Conservation (phyloP, 2,113 vertebrate species). For the Ochotona curzoniae region DNA sequence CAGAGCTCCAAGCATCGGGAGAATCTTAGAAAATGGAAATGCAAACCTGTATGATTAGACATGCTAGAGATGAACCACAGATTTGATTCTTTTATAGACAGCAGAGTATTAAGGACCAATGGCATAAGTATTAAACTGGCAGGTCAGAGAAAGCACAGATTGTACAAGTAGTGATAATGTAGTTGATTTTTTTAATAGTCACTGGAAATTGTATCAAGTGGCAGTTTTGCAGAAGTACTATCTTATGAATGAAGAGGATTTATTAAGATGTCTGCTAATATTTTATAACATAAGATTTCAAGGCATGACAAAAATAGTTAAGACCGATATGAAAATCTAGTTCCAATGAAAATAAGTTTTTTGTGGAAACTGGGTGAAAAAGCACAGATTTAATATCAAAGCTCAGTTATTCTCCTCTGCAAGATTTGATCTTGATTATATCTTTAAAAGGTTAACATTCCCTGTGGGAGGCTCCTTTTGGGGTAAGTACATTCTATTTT, state of each 20-base stretch:
- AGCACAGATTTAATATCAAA: conserved; percentile 31
- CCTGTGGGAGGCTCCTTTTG: background rate
- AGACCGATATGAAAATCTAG: background rate
- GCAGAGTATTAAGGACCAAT: background rate
- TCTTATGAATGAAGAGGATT: background rate
- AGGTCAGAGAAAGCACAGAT: background rate
- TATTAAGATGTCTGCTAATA: background rate
- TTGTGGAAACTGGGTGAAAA: background rate
- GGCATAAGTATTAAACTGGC: background rate
- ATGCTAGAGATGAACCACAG: background rate
- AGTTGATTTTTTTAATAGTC: background rate
- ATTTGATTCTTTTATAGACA: background rate
- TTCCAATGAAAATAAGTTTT: background rate
- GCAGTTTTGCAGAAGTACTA: background rate
- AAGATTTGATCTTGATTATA: conserved; percentile 55
- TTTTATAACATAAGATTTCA: background rate
- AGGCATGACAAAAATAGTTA: background rate
- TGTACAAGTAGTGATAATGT: background rate
- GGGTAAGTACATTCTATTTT: conserved; percentile 62
- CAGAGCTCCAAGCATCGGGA: too few species aligned
- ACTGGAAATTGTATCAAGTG: background rate
- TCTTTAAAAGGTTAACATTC: conserved; percentile 65
- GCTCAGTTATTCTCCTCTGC: conserved; percentile 2
- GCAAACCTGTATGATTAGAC: background rate
- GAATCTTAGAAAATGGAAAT: background rate